Evolutionary conservation across 2,113 vertebrate genomes (phyloP), one percentile per base, ranked within the genome.

Genomic region (Alethe diademata): DNA sequence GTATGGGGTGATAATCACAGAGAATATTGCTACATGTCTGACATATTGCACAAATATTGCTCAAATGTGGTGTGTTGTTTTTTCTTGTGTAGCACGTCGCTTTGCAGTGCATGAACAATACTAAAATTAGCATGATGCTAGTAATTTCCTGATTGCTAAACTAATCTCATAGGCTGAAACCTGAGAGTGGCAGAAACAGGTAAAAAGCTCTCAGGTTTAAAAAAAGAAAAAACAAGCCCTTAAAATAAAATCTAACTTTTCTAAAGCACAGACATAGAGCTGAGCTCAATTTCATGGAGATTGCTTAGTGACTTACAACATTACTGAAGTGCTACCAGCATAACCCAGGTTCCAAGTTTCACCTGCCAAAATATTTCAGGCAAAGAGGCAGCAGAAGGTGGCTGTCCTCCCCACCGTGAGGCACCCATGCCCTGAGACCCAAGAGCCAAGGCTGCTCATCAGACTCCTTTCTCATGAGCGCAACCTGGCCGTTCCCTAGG

Each of bases 41-140:
- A 96, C 96, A 94, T 95, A 96, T 96, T 96, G 94, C 91, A 95
- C 93, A 88, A 96, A 87, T 97, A 97, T 92, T 97, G 88, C 85
- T 97, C 86, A 95, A 92, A 90, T 13, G 3, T 66, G 78, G 11
- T 42, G 74, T 43, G 40, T 83, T 90, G 71, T 90, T 93, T 95
- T 86, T 74, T 69, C 85, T 80, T 56, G 25, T 93, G 67, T 18
- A 92, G 78, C 75, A 90, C 88, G 72, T 90, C 38, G 7, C 90
- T 94, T 83, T 90, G 79, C 88, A 92, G 75, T 53, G 78, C 72
- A 86, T 58, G 91, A 95, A 94, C 85, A 92, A 93, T 90, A 71
- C 90, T 93, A 93, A 95, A 96, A 94, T 96, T 96, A 94, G 82
- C 78, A 80, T 84, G 78, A 80, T 88, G 90, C 25, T 71, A 90